Base-by-base conservation (phyloP, 2,113 vertebrate genomes). In the Maccullochella peelii region DNA sequence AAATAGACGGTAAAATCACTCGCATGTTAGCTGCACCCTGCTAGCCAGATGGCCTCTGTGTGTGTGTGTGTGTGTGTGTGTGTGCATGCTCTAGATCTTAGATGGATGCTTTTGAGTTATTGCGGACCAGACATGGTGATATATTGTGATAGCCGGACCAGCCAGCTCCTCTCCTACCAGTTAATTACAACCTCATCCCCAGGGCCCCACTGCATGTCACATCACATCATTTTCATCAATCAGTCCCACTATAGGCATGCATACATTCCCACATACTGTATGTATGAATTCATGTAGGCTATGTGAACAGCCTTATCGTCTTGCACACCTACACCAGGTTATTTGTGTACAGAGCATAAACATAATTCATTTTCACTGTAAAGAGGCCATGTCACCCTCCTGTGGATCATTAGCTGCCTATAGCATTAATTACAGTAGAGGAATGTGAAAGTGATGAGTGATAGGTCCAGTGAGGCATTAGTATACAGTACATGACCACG, bases 111-210 rank as follows among this genome's bases (percentile, higher is more conserved):
- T 73, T 77, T 54, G 78, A 82, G 33, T 83, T 66, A 73, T 49
- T 63, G 54, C 40, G 21, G 76, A 80, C 77, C 55, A 89, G 73
- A 86, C 72, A 50, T 66, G 42, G 77, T 90, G 81, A 93, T 86
- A 87, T 80, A 89, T 77, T 69, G 79, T 80, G 44, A 84, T 79
- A 73, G 73, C 63, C 5, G 3, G 66, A 82, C 78, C 80, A 77
- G 72, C 30, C 57, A 78, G 62, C 65, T 88, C 65, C 54, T 83
- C 73, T 91, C 61, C 70, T 54, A 38, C 62, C 54, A 77, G 44
- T 91, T 93, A 82, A 92, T 93, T 91, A 87, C 89, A 92, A 78
- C 58, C 57, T 85, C 44, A 68, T 65, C 70, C 61, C 66, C 73
- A 70, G 77, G 83, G 69, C 79, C 38, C 54, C 47, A 33, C 72